Evolutionary conservation across 2,888 invertebrate genomes (phyloP).

Genomic region (Hyposoter didymator): DNA sequence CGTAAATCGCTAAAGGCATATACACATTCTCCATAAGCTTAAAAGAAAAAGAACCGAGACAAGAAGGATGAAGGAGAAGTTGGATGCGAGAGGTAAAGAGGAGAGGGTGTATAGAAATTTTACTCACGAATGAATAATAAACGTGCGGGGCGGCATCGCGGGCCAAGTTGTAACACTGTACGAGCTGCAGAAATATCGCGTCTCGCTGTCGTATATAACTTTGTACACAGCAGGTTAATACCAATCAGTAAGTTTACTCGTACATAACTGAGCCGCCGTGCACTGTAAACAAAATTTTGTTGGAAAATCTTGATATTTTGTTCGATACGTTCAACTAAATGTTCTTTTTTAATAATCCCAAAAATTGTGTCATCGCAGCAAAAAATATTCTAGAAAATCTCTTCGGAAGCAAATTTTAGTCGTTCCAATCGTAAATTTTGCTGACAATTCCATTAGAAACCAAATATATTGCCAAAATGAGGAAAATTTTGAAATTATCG

Average conservation of each 20-base stretch:
- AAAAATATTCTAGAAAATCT: no score
- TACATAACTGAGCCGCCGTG: neutral
- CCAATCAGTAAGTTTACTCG: slow-evolving; percentile 14
- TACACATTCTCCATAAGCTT: slow-evolving; percentile 64
- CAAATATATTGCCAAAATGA: no score
- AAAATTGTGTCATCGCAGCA: no score
- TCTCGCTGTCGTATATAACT: slow-evolving; percentile 15
- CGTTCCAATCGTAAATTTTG: no score
- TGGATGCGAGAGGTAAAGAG: slow-evolving; percentile 47
- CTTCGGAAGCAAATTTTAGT: no score
- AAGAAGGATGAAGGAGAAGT: slow-evolving; percentile 26
- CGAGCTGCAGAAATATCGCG: slow-evolving; percentile 58
- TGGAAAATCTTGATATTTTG: no score
- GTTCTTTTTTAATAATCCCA: no score
- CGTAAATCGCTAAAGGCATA: slow-evolving; percentile 74
- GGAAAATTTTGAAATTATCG: no score
- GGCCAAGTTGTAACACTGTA: slow-evolving; percentile 56
- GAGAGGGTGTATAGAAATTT: slow-evolving; percentile 76
- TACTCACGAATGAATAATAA: slow-evolving; percentile 79
- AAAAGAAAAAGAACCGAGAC: neutral
- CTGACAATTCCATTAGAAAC: no score
- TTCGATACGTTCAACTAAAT: no score
- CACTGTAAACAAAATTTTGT: no score
- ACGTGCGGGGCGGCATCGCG: slow-evolving; percentile 72
- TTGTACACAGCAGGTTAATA: slow-evolving; percentile 25